Conservation (phyloP, 2,888 invertebrate genomes). For the Diarsia dahlii region DNA sequence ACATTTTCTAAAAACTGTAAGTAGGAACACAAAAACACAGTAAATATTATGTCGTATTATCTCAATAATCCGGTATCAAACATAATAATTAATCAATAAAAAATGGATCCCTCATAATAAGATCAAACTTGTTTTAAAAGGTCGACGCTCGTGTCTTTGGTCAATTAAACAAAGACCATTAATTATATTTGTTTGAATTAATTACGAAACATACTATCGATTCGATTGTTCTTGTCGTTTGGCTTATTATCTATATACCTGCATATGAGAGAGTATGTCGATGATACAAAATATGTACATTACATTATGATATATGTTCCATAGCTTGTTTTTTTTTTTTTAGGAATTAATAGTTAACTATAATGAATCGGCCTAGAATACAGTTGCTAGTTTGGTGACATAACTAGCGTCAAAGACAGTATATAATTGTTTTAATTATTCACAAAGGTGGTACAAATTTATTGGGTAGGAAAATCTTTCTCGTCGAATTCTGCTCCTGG, state of each 20-base stretch:
- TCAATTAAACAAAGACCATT: constrained; percentile 56
- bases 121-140: constrained; percentile 46
- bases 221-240: constrained; percentile 8
- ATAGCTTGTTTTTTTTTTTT: too few species aligned
- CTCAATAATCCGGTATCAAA: constrained; percentile 8
- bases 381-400: background rate
- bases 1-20: background rate
- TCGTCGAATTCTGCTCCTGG: background rate
- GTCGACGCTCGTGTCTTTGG: constrained; percentile 41
- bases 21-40: background rate
- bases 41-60: constrained; percentile 13
- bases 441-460: background rate
- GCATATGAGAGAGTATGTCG: background rate
- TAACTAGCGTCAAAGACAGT: background rate
- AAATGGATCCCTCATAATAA: constrained; percentile 26
- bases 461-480: background rate
- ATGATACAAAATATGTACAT: background rate
- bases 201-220: constrained; percentile 21
- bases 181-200: constrained; percentile 49
- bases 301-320: too few species aligned
- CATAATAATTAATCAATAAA: constrained; percentile 32
- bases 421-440: background rate
- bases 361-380: background rate
- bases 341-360: background rate
- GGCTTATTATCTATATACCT: background rate